phyloP scores from a whole-genome alignment of 2,888 invertebrate species.

The Hirtodrosophila confusa region DNA sequence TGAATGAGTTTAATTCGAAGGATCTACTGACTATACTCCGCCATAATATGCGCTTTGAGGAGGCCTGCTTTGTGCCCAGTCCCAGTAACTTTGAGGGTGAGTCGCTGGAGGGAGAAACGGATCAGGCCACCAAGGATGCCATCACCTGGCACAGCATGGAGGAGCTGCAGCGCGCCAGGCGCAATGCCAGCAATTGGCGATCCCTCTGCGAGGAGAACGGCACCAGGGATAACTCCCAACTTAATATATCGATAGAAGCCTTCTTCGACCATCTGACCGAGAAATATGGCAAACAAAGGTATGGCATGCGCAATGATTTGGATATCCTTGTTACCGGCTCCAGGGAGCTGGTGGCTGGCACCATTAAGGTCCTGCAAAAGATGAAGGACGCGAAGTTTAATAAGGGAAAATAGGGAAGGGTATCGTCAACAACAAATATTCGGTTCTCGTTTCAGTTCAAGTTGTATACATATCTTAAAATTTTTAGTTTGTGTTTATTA shows the following conservation, averaged over 20 bases:
- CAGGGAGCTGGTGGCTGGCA: slow-evolving; percentile 60
- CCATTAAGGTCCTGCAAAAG: slow-evolving; percentile 41
- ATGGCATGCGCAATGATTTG: slow-evolving; percentile 64
- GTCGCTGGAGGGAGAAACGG: slow-evolving; percentile 3
- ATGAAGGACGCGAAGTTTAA: slow-evolving; percentile 37
- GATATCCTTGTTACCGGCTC: slow-evolving; percentile 68
- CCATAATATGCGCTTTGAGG: slow-evolving; percentile 61
- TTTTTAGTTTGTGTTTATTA: too few relatives aligned
- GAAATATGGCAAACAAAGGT: slow-evolving; percentile 61
- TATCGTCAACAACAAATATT: too few relatives aligned
- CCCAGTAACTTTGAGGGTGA: slow-evolving; percentile 62
- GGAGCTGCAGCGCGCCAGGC: slow-evolving; percentile 62
- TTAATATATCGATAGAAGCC: slow-evolving; percentile 49
- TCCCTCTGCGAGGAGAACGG: slow-evolving; percentile 64
- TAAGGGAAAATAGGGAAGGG: too few relatives aligned
- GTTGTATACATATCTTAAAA: too few relatives aligned
- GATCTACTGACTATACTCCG: slow-evolving; percentile 63
- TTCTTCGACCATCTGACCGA: slow-evolving; percentile 58
- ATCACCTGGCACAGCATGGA: slow-evolving; percentile 66
- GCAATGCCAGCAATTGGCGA: slow-evolving; percentile 66
- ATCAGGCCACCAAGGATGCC: slow-evolving; percentile 29
- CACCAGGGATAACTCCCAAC: slow-evolving; percentile 55
- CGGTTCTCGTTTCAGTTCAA: too few relatives aligned
- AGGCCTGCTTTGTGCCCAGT: slow-evolving; percentile 65
- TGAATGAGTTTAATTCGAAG: slow-evolving; percentile 70